A percentile compares a stretch with the other conserved stretches of the same genome.
These are phyloP conservation scores for Pachydiplax longipennis DNA, from an alignment of 2,888 invertebrate species.

Conservation along the genomic window DNA sequence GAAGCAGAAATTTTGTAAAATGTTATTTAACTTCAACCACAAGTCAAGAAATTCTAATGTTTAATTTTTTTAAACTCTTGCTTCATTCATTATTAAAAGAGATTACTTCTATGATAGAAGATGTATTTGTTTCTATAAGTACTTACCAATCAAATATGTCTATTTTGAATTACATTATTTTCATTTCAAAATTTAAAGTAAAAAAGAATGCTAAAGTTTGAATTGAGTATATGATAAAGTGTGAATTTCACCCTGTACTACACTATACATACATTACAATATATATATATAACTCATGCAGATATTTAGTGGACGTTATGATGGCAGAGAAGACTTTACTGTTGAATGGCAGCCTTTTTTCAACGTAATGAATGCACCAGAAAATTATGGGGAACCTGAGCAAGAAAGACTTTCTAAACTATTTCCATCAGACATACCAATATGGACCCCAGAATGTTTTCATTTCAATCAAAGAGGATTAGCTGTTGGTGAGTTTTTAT, in stretches of 20 bases:
- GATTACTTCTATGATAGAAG: too few species aligned
- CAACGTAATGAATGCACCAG: conserved; percentile 71
- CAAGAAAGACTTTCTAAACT: conserved; percentile 66
- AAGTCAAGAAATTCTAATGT: too few species aligned
- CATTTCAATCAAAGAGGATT: conserved; percentile 62
- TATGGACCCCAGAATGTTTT: neutral
- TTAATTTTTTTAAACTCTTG: too few species aligned
- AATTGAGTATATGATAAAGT: too few species aligned
- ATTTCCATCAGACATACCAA: conserved; percentile 63
- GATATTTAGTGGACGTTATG: conserved; percentile 71
- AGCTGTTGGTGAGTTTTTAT: conserved; percentile 63
- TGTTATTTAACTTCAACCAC: too few species aligned
- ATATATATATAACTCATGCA: conserved; percentile 55
- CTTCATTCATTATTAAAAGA: too few species aligned
- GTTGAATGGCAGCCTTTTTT: conserved; percentile 78
- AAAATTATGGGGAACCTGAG: conserved; percentile 41
- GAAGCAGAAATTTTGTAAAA: too few species aligned
- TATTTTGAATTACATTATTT: neutral
- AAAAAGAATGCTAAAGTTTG: too few species aligned
- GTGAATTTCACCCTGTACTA: too few species aligned
- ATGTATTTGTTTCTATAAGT: too few species aligned
- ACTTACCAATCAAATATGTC: neutral
- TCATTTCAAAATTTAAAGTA: too few species aligned
- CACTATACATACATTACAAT: too few species aligned
- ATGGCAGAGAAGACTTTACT: conserved; percentile 71